phyloP scores from a whole-genome alignment of 1,140 invertebrate genomes.

The Elysia chlorotica region DNA sequence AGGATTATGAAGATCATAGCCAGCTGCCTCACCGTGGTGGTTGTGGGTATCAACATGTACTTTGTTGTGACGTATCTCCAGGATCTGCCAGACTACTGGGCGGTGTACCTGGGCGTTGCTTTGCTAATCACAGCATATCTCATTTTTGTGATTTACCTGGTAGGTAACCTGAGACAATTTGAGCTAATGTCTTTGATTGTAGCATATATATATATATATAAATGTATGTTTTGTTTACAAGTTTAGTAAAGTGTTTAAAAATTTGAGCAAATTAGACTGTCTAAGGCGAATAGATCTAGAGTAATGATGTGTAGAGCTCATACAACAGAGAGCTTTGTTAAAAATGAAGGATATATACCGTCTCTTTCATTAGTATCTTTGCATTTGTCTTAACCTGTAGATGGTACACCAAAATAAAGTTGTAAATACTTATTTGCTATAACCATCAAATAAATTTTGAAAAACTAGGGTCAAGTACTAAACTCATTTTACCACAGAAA shows the following conservation, averaged over 20 bases:
- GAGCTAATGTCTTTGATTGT: background rate
- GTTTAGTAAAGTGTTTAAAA: background rate
- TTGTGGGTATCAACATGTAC: constrained; percentile 83
- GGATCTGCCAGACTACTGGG: constrained; percentile 64
- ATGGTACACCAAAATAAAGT: no score
- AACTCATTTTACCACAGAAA: no score
- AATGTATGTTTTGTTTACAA: background rate
- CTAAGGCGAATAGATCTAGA: background rate
- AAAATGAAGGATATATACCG: no score
- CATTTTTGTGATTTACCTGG: constrained; percentile 74
- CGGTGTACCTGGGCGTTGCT: constrained; percentile 65
- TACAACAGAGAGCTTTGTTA: background rate
- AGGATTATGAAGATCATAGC: constrained; percentile 69
- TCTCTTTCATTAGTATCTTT: no score
- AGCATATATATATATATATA: background rate
- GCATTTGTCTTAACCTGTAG: no score
- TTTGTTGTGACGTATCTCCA: constrained; percentile 74
- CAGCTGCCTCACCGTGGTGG: constrained; percentile 70
- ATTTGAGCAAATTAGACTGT: background rate
- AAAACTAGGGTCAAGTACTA: no score
- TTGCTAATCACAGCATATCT: constrained; percentile 73
- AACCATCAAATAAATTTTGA: no score
- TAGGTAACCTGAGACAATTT: constrained; percentile 38
- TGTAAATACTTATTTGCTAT: no score
- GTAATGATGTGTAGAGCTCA: background rate